Base-by-base conservation (phyloP, 2,113 vertebrate genomes). In the Otus sunia region DNA sequence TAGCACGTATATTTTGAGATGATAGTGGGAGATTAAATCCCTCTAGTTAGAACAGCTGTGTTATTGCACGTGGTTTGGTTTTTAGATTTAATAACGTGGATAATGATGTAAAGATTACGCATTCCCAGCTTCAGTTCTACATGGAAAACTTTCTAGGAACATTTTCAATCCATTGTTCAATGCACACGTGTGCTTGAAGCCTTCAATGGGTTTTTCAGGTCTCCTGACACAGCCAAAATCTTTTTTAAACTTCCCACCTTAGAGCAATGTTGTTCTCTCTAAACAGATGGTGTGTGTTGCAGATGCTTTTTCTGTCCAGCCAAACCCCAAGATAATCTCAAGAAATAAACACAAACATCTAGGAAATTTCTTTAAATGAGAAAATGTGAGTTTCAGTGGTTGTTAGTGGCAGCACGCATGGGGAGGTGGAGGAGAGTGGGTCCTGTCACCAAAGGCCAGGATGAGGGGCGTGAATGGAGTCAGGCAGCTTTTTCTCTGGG, bases 61-160 rank as follows among this genome's bases (percentile, higher is more conserved):
- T 63, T 94, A 36, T 52, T 77, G 36, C 69, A 78, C 0, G 0
- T 64, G 77, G 56, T 56, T 91, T 3, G 0, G 36, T 94, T 87
- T 95, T 71, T 69, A 41, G 66, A 60, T 96, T 81, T 82, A 87
- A 41, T 87, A 86, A 80, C 49, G 32, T 55, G 52, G 72, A 92
- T 94, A 89, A 89, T 30, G 47, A 87, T 3, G 1, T 36, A 77
- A 96, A 91, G 87, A 71, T 75, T 81, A 58, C 8, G 1, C 12
- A 2, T 86, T 92, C 86, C 75, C 59, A 50, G 15, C 64, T 92
- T 76, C 30, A 79, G 11, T 69, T 76, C 79, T 83, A 53, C 25
- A 45, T 32, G 75, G 66, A 95, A 96, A 92, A 34, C 74, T 68
- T 85, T 88, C 66, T 76, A 94, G 86, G 75, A 91, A 86, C 8